A percentile compares a stretch with the other conserved stretches of the same genome.
Conservation (phyloP, 2,888 invertebrate genomes). For the Caenorhabditis becei region DNA sequence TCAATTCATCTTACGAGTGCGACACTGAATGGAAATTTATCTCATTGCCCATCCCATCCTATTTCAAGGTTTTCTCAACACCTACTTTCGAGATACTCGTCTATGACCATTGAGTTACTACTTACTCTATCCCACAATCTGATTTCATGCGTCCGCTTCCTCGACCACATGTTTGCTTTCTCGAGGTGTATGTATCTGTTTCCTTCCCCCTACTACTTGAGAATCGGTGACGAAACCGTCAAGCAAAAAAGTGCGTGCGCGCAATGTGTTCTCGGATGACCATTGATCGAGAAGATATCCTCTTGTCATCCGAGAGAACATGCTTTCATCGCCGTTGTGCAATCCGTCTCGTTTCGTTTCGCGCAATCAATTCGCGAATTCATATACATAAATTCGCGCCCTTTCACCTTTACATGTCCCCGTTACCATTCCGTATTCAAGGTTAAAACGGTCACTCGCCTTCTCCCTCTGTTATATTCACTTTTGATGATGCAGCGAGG, state of each 20-base stretch:
- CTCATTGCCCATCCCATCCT: slow-evolving; percentile 44
- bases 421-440: slow-evolving; percentile 44
- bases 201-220: slow-evolving; percentile 41
- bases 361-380: slow-evolving; percentile 11
- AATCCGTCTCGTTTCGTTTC: slow-evolving; percentile 18
- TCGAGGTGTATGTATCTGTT: slow-evolving; percentile 39
- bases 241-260: slow-evolving; percentile 49
- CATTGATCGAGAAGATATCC: slow-evolving; percentile 33
- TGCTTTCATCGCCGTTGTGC: slow-evolving; percentile 37
- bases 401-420: slow-evolving; percentile 37
- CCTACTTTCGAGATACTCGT: slow-evolving; percentile 25
- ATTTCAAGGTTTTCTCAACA: slow-evolving; percentile 50
- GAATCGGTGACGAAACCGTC: slow-evolving; percentile 55
- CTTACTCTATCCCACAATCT: not conserved
- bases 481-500: not conserved
- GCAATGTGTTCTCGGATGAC: slow-evolving; percentile 43
- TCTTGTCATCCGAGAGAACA: slow-evolving; percentile 39
- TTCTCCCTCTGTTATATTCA: slow-evolving; percentile 1
- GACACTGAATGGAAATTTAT: slow-evolving; percentile 36
- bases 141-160: slow-evolving; percentile 19
- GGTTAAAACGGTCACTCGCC: slow-evolving; percentile 48
- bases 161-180: slow-evolving; percentile 49
- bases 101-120: not conserved
- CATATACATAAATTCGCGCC: slow-evolving; percentile 38
- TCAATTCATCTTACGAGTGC: slow-evolving; percentile 43